Conservation (phyloP, 2,888 invertebrate species). For the Apodemia mormo region DNA sequence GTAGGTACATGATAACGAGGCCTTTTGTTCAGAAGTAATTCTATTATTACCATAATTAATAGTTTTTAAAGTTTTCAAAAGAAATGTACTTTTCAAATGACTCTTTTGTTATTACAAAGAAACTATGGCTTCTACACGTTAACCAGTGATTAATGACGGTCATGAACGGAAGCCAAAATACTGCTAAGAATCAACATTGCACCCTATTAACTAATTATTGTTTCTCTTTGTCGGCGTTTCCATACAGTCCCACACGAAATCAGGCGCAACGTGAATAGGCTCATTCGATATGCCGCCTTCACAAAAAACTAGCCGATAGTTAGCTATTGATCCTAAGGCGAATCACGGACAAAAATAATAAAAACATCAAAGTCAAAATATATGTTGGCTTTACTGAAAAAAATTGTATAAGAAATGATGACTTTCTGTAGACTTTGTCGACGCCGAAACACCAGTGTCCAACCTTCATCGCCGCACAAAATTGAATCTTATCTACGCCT, state of each 20-base stretch:
- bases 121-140: conserved; percentile 44
- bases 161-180: conserved; percentile 75
- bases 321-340: conserved; percentile 60
- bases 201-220: conserved; percentile 73
- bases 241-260: conserved; percentile 43
- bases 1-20: too few species aligned
- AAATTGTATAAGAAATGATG: conserved; percentile 67
- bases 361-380: conserved; percentile 82
- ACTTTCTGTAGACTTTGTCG: conserved; percentile 73
- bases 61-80: not conserved
- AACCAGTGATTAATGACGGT: conserved; percentile 67
- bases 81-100: conserved; percentile 15
- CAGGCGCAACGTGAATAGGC: conserved; percentile 44
- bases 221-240: conserved; percentile 70
- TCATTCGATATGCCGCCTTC: conserved; percentile 65
- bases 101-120: conserved; percentile 27
- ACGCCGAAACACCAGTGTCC: conserved; percentile 13
- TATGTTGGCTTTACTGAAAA: conserved; percentile 70
- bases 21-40: not conserved
- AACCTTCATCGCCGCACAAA: conserved; percentile 23
- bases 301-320: conserved; percentile 64
- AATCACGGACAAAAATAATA: conserved; percentile 80
- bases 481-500: conserved; percentile 36
- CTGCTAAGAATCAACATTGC: conserved; percentile 68
- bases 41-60: conserved; percentile 9